Evolutionary conservation across 64 coral and sea anemone genomes (phyloP).

Genomic region (Exaiptasia diaphana): DNA sequence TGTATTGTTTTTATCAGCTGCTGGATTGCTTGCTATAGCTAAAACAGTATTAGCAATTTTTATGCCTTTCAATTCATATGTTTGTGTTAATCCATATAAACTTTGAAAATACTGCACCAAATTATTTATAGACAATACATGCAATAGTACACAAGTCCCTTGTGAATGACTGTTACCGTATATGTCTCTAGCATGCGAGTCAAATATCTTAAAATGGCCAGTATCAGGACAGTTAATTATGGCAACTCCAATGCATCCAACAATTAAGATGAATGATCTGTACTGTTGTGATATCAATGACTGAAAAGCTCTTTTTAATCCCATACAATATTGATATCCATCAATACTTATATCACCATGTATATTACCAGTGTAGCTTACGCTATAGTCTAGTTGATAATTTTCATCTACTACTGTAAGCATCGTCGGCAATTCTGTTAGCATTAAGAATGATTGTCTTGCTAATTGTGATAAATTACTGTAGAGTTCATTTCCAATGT

Average conservation of each 20-base stretch:
- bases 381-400: conserved; percentile 36
- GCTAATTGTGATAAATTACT: conserved; percentile 29
- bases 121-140: conserved; percentile 39
- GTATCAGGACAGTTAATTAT: conserved; percentile 45
- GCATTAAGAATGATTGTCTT: conserved; percentile 52
- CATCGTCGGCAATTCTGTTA: conserved; percentile 53
- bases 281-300: conserved; percentile 32
- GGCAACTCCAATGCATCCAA: conserved; percentile 35
- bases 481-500: conserved; percentile 60
- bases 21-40: neutral
- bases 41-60: neutral
- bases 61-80: conserved; percentile 56
- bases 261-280: conserved; percentile 38
- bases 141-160: conserved; percentile 56
- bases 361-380: conserved; percentile 29
- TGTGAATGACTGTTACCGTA: conserved; percentile 45
- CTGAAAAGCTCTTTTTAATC: conserved; percentile 39
- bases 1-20: neutral
- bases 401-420: conserved; percentile 29
- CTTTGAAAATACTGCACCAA: conserved; percentile 56
- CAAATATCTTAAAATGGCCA: conserved; percentile 52
- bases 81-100: conserved; percentile 8
- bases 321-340: conserved; percentile 25
- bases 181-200: conserved; percentile 53
- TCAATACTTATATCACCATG: conserved; percentile 34